Conservation (phyloP, 2,113 vertebrate genomes). For the Lates calcarifer region DNA sequence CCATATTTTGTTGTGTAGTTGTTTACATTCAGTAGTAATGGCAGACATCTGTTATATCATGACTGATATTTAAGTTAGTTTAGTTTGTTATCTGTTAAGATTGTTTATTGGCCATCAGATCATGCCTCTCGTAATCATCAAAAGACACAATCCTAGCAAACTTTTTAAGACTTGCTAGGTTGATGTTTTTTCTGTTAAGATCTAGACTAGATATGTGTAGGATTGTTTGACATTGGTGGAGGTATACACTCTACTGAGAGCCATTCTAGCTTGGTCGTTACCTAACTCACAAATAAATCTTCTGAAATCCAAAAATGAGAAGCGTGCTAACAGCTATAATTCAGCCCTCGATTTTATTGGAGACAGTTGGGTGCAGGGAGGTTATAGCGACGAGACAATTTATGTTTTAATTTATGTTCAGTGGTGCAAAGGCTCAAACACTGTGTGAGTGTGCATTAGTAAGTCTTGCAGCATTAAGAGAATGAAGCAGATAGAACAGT, state of each 20-base stretch:
- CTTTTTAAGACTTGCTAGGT: too few species aligned
- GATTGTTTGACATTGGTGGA: too few species aligned
- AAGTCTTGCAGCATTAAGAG: background rate
- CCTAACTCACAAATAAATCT: background rate
- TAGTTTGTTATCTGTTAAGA: too few species aligned
- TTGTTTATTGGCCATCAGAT: too few species aligned
- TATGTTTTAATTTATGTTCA: conserved; percentile 9
- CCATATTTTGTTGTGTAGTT: background rate
- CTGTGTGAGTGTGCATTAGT: background rate
- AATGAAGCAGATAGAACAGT: conserved; percentile 17
- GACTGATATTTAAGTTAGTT: too few species aligned
- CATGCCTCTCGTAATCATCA: too few species aligned
- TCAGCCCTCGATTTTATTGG: background rate
- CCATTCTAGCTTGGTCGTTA: too few species aligned
- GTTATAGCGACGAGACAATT: background rate
- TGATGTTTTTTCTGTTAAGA: too few species aligned
- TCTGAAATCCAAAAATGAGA: background rate
- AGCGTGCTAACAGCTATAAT: background rate
- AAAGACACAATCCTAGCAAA: too few species aligned
- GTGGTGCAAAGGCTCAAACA: background rate
- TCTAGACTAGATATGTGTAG: too few species aligned
- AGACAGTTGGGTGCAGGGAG: background rate
- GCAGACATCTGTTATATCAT: too few species aligned
- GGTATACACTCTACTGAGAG: too few species aligned
- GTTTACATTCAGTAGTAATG: background rate